Conservation (phyloP, 2,113 vertebrate species). For the Etheostoma spectabile region DNA sequence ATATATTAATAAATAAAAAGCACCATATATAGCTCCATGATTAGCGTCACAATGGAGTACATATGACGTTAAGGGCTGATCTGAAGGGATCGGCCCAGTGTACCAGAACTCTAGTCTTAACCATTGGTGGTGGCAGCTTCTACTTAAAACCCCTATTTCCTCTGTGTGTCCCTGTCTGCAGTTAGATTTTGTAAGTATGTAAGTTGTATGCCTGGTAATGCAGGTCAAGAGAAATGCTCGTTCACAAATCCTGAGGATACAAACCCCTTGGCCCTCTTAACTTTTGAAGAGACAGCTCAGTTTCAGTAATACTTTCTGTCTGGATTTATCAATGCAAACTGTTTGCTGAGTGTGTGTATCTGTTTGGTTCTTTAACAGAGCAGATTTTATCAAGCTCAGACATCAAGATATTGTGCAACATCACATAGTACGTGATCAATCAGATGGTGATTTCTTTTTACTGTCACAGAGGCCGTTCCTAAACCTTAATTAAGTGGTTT, state of each 20-base stretch:
- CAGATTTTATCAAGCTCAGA: neutral
- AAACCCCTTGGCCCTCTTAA: conserved; percentile 31
- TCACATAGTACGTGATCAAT: neutral
- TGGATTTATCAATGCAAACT: neutral
- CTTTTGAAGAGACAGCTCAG: conserved; percentile 19
- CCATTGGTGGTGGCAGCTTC: neutral
- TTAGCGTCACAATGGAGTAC: neutral
- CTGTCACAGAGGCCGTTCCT: neutral
- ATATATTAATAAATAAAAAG: neutral
- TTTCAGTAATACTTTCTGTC: conserved; percentile 19
- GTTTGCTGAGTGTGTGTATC: neutral
- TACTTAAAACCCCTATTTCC: conserved; percentile 19
- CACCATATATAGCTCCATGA: conserved; percentile 31
- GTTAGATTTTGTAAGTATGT: conserved; percentile 11
- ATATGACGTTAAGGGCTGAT: conserved; percentile 15
- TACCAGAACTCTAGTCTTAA: neutral
- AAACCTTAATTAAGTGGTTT: neutral
- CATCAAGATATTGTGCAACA: neutral
- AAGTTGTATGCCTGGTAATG: conserved; percentile 34
- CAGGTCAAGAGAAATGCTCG: conserved; percentile 48
- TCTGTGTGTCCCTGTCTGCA: conserved; percentile 22
- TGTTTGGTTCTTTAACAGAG: no score
- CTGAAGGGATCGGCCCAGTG: conserved; percentile 9
- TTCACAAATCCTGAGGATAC: conserved; percentile 49
- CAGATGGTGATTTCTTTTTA: neutral